phyloP scores from a whole-genome alignment of 2,888 invertebrate species.

The Pristionchus arcanus region DNA sequence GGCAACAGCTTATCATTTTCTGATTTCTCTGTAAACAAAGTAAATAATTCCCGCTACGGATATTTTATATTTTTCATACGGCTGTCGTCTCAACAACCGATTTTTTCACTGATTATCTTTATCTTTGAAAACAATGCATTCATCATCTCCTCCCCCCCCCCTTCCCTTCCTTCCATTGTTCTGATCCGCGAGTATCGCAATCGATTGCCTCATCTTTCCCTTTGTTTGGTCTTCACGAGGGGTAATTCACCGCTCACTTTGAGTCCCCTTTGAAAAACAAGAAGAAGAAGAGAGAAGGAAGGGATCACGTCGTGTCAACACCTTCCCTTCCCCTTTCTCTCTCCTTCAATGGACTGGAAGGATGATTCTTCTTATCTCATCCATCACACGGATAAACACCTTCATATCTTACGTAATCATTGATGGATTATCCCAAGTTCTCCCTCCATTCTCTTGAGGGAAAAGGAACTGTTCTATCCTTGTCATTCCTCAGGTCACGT shows the following conservation, averaged over 20 bases:
- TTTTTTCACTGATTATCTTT: too few relatives aligned
- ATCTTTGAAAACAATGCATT: background rate
- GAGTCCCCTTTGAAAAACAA: background rate
- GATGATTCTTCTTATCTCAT: background rate
- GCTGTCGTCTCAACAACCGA: too few relatives aligned
- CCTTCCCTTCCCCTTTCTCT: background rate
- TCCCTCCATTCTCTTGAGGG: background rate
- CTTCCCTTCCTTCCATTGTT: background rate
- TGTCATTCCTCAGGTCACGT: background rate
- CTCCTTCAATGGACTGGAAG: background rate
- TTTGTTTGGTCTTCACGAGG: slow-evolving; percentile 8
- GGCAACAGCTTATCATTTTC: too few relatives aligned
- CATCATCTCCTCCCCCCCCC: background rate
- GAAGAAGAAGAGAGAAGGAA: background rate
- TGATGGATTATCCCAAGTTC: background rate
- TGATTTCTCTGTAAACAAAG: too few relatives aligned
- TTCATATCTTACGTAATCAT: background rate
- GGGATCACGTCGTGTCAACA: background rate
- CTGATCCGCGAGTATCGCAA: slow-evolving; percentile 4
- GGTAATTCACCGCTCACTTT: background rate
- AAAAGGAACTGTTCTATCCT: background rate
- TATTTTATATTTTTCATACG: too few relatives aligned
- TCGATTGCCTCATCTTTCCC: slow-evolving; percentile 14
- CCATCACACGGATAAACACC: background rate
- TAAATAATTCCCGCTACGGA: too few relatives aligned